These are phyloP conservation scores for Epinotia bilunana DNA, from an alignment of 2,888 invertebrate species.

Conservation along the genomic window DNA sequence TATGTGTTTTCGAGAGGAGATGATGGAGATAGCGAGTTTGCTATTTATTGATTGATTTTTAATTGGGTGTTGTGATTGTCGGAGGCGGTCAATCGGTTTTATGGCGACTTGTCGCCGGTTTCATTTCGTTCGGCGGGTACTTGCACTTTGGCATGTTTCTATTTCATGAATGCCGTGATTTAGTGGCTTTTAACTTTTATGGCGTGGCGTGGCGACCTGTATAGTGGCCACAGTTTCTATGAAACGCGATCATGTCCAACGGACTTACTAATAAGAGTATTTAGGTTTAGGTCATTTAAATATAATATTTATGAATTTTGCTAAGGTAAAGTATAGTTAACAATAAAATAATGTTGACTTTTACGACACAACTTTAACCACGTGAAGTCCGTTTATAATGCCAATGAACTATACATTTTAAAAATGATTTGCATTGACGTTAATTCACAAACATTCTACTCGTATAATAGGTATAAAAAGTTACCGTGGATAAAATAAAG, in stretches of 20 bases:
- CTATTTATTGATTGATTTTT: slow-evolving; percentile 75
- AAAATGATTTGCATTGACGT: not conserved
- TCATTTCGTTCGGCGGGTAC: slow-evolving; percentile 19
- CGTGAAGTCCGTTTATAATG: not conserved
- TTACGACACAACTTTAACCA: slow-evolving; percentile 16
- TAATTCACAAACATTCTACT: not conserved
- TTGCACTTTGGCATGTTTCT: slow-evolving; percentile 40
- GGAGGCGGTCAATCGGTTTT: slow-evolving; percentile 27
- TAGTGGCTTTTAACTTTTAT: slow-evolving; percentile 39
- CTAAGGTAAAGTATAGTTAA: slow-evolving; percentile 8
- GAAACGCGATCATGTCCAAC: slow-evolving; percentile 31
- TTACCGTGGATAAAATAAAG: no score
- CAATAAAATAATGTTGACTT: slow-evolving; percentile 15
- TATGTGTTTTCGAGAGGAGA: slow-evolving; percentile 79
- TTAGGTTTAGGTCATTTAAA: slow-evolving; percentile 26
- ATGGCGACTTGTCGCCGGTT: slow-evolving; percentile 30
- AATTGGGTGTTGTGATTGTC: slow-evolving; percentile 54
- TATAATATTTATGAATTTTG: slow-evolving; percentile 23
- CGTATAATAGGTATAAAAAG: not conserved
- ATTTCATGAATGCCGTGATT: slow-evolving; percentile 42
- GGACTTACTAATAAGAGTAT: slow-evolving; percentile 16
- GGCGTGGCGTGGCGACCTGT: slow-evolving; percentile 33
- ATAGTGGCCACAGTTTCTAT: slow-evolving; percentile 27
- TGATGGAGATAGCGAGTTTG: slow-evolving; percentile 61
- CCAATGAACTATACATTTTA: slow-evolving; percentile 23